phyloP scores from a whole-genome alignment of 2,888 invertebrate genomes.

The Pammene fasciana region DNA sequence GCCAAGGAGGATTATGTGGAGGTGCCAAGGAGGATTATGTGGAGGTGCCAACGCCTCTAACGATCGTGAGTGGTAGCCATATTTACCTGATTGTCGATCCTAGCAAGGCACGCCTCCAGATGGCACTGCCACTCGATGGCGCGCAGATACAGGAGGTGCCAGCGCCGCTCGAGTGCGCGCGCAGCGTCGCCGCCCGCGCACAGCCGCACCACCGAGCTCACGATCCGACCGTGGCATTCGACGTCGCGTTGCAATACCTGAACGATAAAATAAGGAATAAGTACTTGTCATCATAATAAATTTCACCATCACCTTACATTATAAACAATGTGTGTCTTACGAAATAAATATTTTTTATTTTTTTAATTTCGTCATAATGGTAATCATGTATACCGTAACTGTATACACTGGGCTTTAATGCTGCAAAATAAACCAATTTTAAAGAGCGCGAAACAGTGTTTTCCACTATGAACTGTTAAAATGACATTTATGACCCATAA shows the following conservation, averaged over 20 bases:
- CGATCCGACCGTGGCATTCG: conserved; percentile 94
- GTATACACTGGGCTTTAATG: no score
- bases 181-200: conserved; percentile 88
- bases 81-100: conserved; percentile 83
- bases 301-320: no score
- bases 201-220: conserved; percentile 89
- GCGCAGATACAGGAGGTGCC: conserved; percentile 94
- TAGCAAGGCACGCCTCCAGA: conserved; percentile 90
- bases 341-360: no score
- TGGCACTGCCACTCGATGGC: conserved; percentile 97
- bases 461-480: no score
- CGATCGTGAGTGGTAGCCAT: no score
- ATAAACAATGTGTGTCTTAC: no score
- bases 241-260: conserved; percentile 97
- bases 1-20: no score
- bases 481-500: no score
- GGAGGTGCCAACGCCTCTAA: background rate
- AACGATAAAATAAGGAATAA: conserved; percentile 51
- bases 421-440: no score
- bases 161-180: conserved; percentile 91
- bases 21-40: no score
- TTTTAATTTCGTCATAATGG: background rate
- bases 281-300: background rate
- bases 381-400: no score
- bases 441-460: no score